phyloP scores from a whole-genome alignment of 2,113 vertebrate species.

The Passer domesticus region DNA sequence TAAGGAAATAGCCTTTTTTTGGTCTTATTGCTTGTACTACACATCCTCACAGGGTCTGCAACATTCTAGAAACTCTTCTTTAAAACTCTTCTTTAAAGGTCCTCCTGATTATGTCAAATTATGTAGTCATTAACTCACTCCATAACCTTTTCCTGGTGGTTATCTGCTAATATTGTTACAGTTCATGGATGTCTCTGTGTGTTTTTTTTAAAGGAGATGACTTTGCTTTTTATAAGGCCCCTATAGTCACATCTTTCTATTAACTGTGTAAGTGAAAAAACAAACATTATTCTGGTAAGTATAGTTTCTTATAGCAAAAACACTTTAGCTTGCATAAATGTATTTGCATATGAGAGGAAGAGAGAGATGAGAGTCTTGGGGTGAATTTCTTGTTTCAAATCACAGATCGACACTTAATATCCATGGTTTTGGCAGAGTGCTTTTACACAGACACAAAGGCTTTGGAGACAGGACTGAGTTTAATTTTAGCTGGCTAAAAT shows the following conservation, averaged over 20 bases:
- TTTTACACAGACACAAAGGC: neutral
- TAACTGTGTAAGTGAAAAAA: neutral
- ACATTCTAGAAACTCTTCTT: neutral
- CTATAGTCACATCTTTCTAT: neutral
- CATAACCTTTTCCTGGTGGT: neutral
- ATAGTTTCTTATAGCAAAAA: neutral
- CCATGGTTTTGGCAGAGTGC: neutral
- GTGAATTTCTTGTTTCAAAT: neutral
- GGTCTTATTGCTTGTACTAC: neutral
- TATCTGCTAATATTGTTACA: neutral
- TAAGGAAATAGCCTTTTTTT: neutral
- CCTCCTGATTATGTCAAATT: neutral
- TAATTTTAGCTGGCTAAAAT: neutral
- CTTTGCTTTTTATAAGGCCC: neutral
- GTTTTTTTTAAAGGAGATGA: neutral
- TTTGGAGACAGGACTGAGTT: neutral
- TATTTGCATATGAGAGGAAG: neutral
- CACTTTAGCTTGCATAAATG: neutral
- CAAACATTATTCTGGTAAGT: neutral
- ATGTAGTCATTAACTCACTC: neutral
- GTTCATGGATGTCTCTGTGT: neutral
- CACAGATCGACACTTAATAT: neutral
- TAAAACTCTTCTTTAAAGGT: neutral
- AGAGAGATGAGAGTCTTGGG: neutral
- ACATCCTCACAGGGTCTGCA: neutral